Evolutionary conservation across 1,140 invertebrate genomes (phyloP).

Genomic region (Himalopsyche phryganea): DNA sequence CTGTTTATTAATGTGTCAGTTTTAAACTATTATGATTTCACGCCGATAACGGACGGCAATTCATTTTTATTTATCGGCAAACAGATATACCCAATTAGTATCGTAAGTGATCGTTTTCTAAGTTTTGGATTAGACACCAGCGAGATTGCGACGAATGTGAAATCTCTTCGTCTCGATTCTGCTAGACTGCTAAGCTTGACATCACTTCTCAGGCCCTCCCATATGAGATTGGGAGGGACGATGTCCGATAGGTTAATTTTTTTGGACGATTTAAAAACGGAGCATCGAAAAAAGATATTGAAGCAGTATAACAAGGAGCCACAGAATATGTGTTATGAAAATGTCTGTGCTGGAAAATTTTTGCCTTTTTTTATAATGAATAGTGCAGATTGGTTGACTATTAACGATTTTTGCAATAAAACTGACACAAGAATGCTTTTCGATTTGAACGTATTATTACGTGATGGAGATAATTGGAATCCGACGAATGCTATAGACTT

Average conservation of each 20-base stretch:
- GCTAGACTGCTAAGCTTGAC: constrained; percentile 54
- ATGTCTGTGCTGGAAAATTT: constrained; percentile 42
- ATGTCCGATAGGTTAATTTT: constrained; percentile 64
- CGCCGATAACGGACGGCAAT: background rate
- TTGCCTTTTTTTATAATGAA: constrained; percentile 51
- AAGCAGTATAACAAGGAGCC: constrained; percentile 33
- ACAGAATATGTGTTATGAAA: constrained; percentile 33
- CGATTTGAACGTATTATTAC: constrained; percentile 64
- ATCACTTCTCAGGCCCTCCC: constrained; percentile 55
- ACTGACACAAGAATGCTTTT: constrained; percentile 61
- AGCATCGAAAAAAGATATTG: constrained; percentile 26
- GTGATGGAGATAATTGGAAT: constrained; percentile 62
- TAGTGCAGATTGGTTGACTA: constrained; percentile 51
- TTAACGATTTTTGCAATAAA: constrained; percentile 60
- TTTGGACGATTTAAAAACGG: constrained; percentile 38
- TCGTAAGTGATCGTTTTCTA: constrained; percentile 42
- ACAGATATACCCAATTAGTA: constrained; percentile 12
- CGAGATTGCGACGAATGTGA: constrained; percentile 41
- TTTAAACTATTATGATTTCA: no score
- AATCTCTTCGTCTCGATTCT: constrained; percentile 41
- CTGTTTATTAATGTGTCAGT: no score
- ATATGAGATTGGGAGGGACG: constrained; percentile 63
- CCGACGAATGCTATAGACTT: constrained; percentile 60
- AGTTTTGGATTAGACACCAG: constrained; percentile 49
- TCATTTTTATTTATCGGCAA: background rate